Base-by-base conservation (phyloP, 2,888 invertebrate genomes). In the Deladenus siricidicola region DNA sequence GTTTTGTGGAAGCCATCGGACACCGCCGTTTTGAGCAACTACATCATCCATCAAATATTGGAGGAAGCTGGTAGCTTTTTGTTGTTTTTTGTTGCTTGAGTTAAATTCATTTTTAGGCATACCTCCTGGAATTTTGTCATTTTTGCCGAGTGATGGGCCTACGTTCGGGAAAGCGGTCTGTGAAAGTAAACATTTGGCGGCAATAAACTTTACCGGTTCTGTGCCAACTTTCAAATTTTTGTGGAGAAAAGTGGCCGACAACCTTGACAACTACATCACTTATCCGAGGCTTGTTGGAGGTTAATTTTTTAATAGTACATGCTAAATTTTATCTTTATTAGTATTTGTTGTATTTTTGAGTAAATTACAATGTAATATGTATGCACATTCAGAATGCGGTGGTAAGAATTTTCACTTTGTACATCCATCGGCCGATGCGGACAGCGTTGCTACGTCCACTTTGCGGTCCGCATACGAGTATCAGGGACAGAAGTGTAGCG, bases 401-500 rank as follows among this genome's bases (percentile, higher is more conserved):
- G 98, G 98, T 29, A 99, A 99, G 81, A 99, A 98, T 82, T 98
- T 89, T 81, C 98, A 99, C 80, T 92, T 98, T 76, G 84, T 98
- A 29, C 98, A 99, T 81, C 86, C 88, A 0, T 85, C 89, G 14
- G 96, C 94, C 14, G 88, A 96, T 80, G 83, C 87, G 0, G 84
- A 86, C 24, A 85, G 87, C 8, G 93, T 93, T 2, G 86, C 90
- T 0, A 64, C 70, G n/a, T 65, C 86, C 29, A 90, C 93, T 0
- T 88, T 94, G 67, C 85, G 89, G 64, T 88, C 92, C 48, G 87
- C 94, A 1, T 98, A 93, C 81, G 98, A 99, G 82, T 99, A 86
- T 80, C 77, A 80, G 76, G 96, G 96, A 1, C 98, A 99, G 80
- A 98, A 98, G 80, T 98, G 98, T 81, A 96, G 94, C 1, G 98